Base-by-base conservation (phyloP, 2,113 vertebrate genomes). In the Pseudorhombus dupliciocellatus region DNA sequence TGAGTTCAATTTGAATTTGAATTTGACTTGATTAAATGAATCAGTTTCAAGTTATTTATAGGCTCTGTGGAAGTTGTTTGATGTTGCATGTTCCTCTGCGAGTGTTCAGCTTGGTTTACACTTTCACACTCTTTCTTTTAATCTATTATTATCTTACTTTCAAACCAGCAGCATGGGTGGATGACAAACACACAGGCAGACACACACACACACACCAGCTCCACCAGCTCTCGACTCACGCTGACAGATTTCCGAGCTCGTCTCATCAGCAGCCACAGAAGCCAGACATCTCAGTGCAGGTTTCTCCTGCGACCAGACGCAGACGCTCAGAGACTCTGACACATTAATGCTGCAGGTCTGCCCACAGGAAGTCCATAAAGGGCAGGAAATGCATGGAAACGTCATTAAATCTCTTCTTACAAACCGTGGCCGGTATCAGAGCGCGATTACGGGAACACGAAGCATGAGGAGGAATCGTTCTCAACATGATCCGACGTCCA, bases 111-210 rank as follows among this genome's bases (percentile, higher is more conserved):
- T 44, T 16, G 10, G n/a, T n/a, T 56, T 72, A 22, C 30, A 40
- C 24, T 26, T 54, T 54, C 24, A 30, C 58, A 15, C n/a, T 14
- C 11, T 11, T 24, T 37, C 21, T 24, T 68, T 59, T 22, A 1
- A 56, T 62, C 51, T 62, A 53, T 73, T 34, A 68, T 44, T 61
- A 63, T 62, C 28, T 22, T 3, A 28, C 56, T 67, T 51, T 73
- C 34, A 62, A 31, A 37, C 28, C 24, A 1, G 0, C 5, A 18
- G 18, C 25, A 24, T n/a, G 51, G 42, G 30, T 16, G 16, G 21
- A 48, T 70, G 40, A 54, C 46, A 10, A 42, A 61, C 68, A 52
- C 46, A 52, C 46, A 28, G 0, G 5, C 15, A 53, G 50, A 60
- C n/a, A 22, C 31, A 58, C 5, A 24, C 24, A 31, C 46, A 42